A percentile compares a stretch with the other conserved stretches of the same genome.
Evolutionary conservation across 2,113 vertebrate genomes (phyloP).

Genomic region (Nansenia antarctica): DNA sequence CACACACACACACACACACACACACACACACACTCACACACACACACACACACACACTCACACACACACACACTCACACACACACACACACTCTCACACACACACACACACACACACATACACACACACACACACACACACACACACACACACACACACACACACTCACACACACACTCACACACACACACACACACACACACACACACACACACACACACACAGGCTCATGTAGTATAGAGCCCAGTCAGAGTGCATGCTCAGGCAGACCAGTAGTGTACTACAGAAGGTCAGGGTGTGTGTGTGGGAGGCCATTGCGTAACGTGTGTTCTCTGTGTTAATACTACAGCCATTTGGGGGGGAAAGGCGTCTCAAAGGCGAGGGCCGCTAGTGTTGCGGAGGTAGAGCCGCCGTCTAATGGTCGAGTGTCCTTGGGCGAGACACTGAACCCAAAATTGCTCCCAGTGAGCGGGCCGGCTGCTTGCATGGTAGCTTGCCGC

Average conservation of each 20-base stretch:
- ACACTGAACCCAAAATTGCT: too few relatives aligned
- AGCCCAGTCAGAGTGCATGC: too few relatives aligned
- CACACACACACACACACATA: background rate
- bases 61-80: background rate
- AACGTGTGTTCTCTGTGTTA: conserved; percentile 26
- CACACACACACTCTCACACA: conserved; percentile 4
- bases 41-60: background rate
- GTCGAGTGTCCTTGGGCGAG: too few relatives aligned
- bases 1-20: background rate
- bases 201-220: background rate
- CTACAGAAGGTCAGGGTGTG: conserved; percentile 41
- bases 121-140: background rate
- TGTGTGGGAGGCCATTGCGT: conserved; percentile 38
- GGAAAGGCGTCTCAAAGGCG: too few relatives aligned
- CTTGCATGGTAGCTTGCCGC: too few relatives aligned
- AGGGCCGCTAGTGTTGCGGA: too few relatives aligned
- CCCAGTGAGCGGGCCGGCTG: too few relatives aligned
- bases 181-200: background rate
- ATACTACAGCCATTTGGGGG: too few relatives aligned
- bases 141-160: background rate
- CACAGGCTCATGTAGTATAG: too few relatives aligned
- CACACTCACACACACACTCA: too few relatives aligned
- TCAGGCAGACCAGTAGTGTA: conserved; percentile 4
- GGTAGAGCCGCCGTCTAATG: too few relatives aligned
- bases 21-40: conserved; percentile 4